Evolutionary conservation across 2,888 invertebrate genomes (phyloP), one percentile per base, ranked within the genome.

Genomic region (Kryphioiulus occultus): DNA sequence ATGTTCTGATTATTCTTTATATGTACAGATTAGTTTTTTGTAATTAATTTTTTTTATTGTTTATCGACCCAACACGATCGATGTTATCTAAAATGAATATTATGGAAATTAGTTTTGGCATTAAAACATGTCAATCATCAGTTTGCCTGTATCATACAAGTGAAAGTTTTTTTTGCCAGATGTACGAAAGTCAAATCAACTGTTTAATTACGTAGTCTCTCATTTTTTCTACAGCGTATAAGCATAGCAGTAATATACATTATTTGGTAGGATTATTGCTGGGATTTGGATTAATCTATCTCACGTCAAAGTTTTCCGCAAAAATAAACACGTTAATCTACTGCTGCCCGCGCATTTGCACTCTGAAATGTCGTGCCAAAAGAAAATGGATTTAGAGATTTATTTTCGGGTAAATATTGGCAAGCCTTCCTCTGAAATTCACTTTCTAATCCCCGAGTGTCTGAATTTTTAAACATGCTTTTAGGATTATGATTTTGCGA

Each of bases 401-500:
- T 30, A 78, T 78, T 78, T 78, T 17, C 30, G 7, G 17, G 78
- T 30, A 78, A 78, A 78, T 78, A 78, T 78, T 78, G 30, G 30
- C 78, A 39, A 85, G 32, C 39, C 35, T 17, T 26, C 15, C 15
- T 32, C 85, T 22, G n/a, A 26, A 85, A 85, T 85, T 85, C 85
- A 78, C 30, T 78, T 30, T 30, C 78, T 78, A 78, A 78, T 78
- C 85, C 59, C 59, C 47, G 32, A 53, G 86, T 44, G 59, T 35
- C 86, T 22, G 86, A 26, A 86, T 86, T 86, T 86, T 86, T 86
- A 86, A 86, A 86, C 86, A 86, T 86, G 86, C 86, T 86, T 86
- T 86, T 86, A 86, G 86, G 86, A 86, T 86, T 86, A 86, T 86
- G 86, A 86, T 86, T 86, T 59, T 4, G 53, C 53, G 47, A 39